phyloP scores from a whole-genome alignment of 2,797 vertebrate species.

The Acrossocheilus fasciatus region DNA sequence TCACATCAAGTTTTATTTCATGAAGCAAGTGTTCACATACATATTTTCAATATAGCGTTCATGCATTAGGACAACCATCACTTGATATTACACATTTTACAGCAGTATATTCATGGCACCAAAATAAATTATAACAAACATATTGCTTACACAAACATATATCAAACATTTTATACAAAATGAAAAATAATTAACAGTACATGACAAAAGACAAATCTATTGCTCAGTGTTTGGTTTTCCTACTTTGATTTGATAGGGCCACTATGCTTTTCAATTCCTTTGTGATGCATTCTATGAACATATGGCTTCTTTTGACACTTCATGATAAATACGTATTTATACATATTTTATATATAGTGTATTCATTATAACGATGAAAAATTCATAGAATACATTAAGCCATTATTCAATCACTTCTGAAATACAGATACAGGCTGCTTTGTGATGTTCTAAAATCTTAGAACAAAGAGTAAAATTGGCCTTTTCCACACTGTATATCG shows the following conservation, averaged over 20 bases:
- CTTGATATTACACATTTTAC: slow-evolving; percentile 30
- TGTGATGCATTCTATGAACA: slow-evolving; percentile 10
- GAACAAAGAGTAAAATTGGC: background rate
- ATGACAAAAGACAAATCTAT: background rate
- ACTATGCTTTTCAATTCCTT: slow-evolving; percentile 11
- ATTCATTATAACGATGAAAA: background rate
- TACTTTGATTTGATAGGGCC: background rate
- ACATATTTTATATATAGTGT: background rate
- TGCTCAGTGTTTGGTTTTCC: background rate
- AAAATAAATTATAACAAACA: no score
- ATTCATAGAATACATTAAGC: slow-evolving; percentile 14
- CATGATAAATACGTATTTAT: background rate
- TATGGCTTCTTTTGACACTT: slow-evolving; percentile 37
- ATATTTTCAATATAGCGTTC: slow-evolving; percentile 43
- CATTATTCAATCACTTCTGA: background rate
- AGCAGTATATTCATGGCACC: background rate
- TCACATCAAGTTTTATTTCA: slow-evolving; percentile 37
- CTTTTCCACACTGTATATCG: background rate
- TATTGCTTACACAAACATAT: no score
- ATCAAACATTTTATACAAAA: no score
- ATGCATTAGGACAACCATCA: slow-evolving; percentile 53
- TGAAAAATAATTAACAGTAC: no score
- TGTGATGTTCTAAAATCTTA: background rate
- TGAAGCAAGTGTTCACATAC: background rate
- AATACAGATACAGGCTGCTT: background rate